Evolutionary conservation across 2,113 vertebrate genomes (phyloP).

Genomic region (Tretioscincus oriximinensis): DNA sequence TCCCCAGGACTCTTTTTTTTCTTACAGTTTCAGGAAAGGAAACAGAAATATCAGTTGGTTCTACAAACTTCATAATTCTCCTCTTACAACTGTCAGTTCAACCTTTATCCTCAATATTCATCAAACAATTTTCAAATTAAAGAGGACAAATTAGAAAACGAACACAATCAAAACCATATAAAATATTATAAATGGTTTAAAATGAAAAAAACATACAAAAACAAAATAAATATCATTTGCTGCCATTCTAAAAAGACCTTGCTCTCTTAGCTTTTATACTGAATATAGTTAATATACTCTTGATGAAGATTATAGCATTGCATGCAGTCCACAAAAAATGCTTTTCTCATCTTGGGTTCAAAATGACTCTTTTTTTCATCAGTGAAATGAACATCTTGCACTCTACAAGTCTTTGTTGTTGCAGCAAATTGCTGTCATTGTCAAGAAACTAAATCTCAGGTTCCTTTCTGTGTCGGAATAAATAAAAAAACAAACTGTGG

Average conservation of each 20-base stretch:
- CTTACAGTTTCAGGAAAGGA: background rate
- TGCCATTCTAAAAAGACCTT: background rate
- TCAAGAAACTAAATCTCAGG: background rate
- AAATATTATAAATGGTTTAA: conserved; percentile 7
- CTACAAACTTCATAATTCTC: background rate
- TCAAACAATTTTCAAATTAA: conserved; percentile 16
- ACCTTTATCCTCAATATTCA: conserved; percentile 11
- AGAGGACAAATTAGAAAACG: conserved; percentile 15
- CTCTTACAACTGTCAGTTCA: background rate
- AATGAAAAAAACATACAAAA: conserved; percentile 5
- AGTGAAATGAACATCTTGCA: background rate
- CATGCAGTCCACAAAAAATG: background rate
- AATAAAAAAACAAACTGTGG: background rate
- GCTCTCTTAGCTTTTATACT: background rate
- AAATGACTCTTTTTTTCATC: background rate
- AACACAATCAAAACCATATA: conserved; percentile 17
- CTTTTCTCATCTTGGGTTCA: background rate
- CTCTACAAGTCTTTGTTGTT: background rate
- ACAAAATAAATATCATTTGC: background rate
- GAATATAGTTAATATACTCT: background rate
- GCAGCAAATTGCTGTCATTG: background rate
- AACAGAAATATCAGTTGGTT: background rate
- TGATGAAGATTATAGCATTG: background rate
- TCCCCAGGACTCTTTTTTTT: too few species aligned
- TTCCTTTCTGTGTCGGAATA: background rate